These are phyloP conservation scores for Platycheirus rosarum DNA, from an alignment of 2,888 invertebrate species.

Conservation along the genomic window DNA sequence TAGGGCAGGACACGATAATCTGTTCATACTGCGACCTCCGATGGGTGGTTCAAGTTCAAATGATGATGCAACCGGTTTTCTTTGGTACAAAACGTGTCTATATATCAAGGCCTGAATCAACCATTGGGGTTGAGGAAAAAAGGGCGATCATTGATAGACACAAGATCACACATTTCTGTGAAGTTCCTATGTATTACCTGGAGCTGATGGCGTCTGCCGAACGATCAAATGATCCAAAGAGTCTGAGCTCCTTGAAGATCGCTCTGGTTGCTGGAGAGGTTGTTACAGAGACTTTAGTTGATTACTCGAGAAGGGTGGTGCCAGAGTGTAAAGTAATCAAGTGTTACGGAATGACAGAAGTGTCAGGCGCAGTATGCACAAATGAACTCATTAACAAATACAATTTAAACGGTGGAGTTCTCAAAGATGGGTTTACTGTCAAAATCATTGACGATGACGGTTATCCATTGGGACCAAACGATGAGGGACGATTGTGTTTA, in stretches of 20 bases:
- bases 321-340: conserved; percentile 49
- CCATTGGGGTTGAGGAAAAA: conserved; percentile 28
- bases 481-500: conserved; percentile 50
- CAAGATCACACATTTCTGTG: conserved; percentile 56
- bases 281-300: conserved; percentile 38
- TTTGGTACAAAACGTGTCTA: conserved; percentile 66
- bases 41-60: conserved; percentile 61
- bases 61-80: conserved; percentile 56
- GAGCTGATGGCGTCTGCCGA: conserved; percentile 47
- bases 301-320: conserved; percentile 25
- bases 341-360: conserved; percentile 70
- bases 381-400: conserved; percentile 42
- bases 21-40: conserved; percentile 60
- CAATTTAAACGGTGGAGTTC: conserved; percentile 53
- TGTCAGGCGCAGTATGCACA: conserved; percentile 57
- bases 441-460: conserved; percentile 60
- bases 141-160: conserved; percentile 45
- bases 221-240: conserved; percentile 18
- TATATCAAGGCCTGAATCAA: conserved; percentile 22
- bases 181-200: conserved; percentile 52
- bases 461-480: conserved; percentile 34
- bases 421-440: conserved; percentile 56
- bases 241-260: conserved; percentile 46
- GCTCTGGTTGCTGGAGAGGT: conserved; percentile 63
- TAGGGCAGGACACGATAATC: conserved; percentile 15